These are phyloP conservation scores for Haliclona indistincta DNA, from an alignment of 37 sponge, comb jelly and placozoan species.

Conservation along the genomic window DNA sequence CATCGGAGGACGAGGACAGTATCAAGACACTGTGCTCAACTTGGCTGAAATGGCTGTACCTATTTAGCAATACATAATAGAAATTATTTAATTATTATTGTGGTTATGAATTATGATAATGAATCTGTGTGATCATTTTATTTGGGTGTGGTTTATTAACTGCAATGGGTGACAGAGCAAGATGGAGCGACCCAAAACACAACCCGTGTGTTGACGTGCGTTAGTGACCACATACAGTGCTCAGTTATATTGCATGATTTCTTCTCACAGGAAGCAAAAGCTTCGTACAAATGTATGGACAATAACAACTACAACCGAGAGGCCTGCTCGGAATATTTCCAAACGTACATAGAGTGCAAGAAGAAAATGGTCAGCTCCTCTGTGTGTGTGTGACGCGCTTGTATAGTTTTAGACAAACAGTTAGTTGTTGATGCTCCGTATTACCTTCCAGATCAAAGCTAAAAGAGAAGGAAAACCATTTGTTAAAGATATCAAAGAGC, in stretches of 20 bases:
- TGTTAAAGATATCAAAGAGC: slow-evolving; percentile 7
- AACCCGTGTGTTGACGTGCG: slow-evolving; percentile 51
- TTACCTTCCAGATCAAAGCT: slow-evolving; percentile 1
- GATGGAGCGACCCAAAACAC: slow-evolving; percentile 46
- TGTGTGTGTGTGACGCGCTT: not conserved
- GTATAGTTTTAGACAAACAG: not conserved
- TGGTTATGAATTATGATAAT: not conserved
- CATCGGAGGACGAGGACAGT: not conserved
- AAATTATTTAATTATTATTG: not conserved
- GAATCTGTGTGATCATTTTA: not conserved
- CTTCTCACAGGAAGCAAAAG: slow-evolving; percentile 43
- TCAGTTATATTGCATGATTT: not conserved
- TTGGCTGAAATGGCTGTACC: not conserved
- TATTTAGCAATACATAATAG: not conserved
- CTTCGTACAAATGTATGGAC: slow-evolving; percentile 66
- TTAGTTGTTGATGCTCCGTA: not conserved
- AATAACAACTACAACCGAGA: slow-evolving; percentile 66
- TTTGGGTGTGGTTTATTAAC: too few species aligned
- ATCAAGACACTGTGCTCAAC: not conserved
- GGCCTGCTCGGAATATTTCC: slow-evolving; percentile 61
- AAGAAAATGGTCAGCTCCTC: slow-evolving; percentile 38
- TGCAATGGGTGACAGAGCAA: slow-evolving; percentile 35
- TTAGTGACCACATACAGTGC: not conserved
- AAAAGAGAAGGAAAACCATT: slow-evolving; percentile 38
- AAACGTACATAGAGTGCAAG: slow-evolving; percentile 73